These are phyloP conservation scores for Scytalopus superciliaris DNA, from an alignment of 2,113 vertebrate genomes.

Conservation along the genomic window DNA sequence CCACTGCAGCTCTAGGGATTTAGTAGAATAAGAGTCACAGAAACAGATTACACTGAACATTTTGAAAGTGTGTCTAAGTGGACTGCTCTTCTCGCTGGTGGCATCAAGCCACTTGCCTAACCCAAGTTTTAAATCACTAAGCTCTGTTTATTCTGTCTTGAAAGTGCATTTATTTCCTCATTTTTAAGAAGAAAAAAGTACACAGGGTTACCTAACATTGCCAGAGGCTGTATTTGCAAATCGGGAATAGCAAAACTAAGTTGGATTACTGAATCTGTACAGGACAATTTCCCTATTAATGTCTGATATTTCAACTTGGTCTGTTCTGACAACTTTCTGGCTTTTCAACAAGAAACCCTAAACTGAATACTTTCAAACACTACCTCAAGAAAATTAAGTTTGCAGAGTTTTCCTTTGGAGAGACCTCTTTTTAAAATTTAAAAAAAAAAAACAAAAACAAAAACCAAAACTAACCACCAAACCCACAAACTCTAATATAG, in stretches of 20 bases:
- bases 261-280: neutral
- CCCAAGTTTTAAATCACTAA: neutral
- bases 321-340: neutral
- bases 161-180: neutral
- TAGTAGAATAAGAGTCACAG: neutral
- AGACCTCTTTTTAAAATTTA: neutral
- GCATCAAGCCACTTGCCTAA: neutral
- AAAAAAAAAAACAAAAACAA: neutral
- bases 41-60: neutral
- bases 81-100: neutral
- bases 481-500: neutral
- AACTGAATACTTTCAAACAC: neutral
- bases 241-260: neutral
- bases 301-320: neutral
- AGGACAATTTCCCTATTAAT: neutral
- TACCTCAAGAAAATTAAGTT: neutral
- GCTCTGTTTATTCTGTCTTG: neutral
- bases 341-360: neutral
- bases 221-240: neutral
- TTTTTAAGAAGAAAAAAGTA: neutral
- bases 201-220: neutral
- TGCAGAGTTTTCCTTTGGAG: neutral
- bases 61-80: neutral
- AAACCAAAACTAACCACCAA: neutral
- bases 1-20: neutral